Base-by-base conservation (phyloP, 2,113 vertebrate species). In the Formicarius rufipectus region DNA sequence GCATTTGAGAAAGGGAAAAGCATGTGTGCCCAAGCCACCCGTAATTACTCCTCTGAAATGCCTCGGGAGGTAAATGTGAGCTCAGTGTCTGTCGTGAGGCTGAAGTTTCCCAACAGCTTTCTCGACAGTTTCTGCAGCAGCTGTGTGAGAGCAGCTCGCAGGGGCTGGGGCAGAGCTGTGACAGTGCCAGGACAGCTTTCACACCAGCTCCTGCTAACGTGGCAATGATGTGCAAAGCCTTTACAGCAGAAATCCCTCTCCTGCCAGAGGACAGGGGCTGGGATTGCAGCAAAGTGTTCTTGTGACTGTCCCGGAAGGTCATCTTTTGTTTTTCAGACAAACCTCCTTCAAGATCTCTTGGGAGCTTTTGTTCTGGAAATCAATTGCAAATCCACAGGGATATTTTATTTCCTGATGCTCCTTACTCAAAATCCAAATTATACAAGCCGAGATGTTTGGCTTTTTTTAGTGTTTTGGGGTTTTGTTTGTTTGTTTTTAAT, bases 181-280 rank as follows among this genome's bases (percentile, higher is more conserved):
- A 14, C 33, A 19, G 0, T 1, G 56, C 72, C 35, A 33, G 4
- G 16, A 0, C 44, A 5, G 27, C 56, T 52, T 11, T 18, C 30
- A 14, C 42, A 1, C 25, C 30, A 31, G 30, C 59, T 68, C 44
- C 63, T 22, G 84, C 42, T 39, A 8, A 21, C 6, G 1, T 1
- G 37, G 50, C 47, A 3, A 7, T 0, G 52, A 31, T 4, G 47
- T 4, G 52, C 67, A 18, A 42, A 90, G 59, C 73, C 68, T 6
- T 19, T 4, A 58, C 0, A 18, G 8, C 13, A 40, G 73, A 33
- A 9, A 30, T 18, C 30, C 42, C 0, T 40, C 20, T 37, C 24
- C 68, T 12, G 0, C 42, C 4, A 3, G 31, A 0, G 8, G 35
- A 0, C 4, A 1, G 2, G 35, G 68, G 60, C 30, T 3, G 12